Base-by-base conservation (phyloP, 2,888 invertebrate genomes). In the Eledona agricola region DNA sequence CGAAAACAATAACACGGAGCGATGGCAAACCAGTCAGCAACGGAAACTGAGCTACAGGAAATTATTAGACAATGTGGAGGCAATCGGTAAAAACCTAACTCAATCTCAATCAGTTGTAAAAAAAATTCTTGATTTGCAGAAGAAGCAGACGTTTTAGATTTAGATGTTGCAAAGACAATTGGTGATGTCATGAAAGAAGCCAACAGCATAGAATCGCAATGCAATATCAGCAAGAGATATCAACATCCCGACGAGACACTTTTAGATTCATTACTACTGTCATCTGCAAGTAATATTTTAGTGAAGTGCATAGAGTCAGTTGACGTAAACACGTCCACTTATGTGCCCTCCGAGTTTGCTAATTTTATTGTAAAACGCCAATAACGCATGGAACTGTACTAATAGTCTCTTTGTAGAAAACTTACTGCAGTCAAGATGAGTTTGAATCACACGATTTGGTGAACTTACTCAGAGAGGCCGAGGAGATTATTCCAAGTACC, bases 291-390 rank as follows among this genome's bases (percentile, higher is more conserved):
- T 58, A 58, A 57, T 23, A 49, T 73, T 16, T 55, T 73, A 26
- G 66, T 70, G 32, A 72, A 72, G 57, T 72, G 72, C 50, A 59
- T 72, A 7, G 63, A 72, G 57, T 63, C 71, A 23, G 63, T 76
- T 4, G 70, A 74, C 60, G 63, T 72, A 15, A 78, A 79, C 51
- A 71, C 75, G 9, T 77, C 80, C 47, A 72, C 73, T 0, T 83
- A 83, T 53, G 79, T 82, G 53, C 72, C 73, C 6, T 73, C 73
- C 19, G 80, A 80, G 43, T 76, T 83, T 32, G 78, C 80, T 0
- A 58, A 66, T 10, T 78, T 79, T 61, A 77, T 82, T 58, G 82
- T 83, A 65, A n/a, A n/a, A n/a, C n/a, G 40, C 4, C 15, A 28
- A 10, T 47, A 35, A 31, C 9, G 20, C n/a, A n/a, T 10, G 22